Base-by-base conservation (phyloP, 2,113 vertebrate species). In the Isurus oxyrinchus region DNA sequence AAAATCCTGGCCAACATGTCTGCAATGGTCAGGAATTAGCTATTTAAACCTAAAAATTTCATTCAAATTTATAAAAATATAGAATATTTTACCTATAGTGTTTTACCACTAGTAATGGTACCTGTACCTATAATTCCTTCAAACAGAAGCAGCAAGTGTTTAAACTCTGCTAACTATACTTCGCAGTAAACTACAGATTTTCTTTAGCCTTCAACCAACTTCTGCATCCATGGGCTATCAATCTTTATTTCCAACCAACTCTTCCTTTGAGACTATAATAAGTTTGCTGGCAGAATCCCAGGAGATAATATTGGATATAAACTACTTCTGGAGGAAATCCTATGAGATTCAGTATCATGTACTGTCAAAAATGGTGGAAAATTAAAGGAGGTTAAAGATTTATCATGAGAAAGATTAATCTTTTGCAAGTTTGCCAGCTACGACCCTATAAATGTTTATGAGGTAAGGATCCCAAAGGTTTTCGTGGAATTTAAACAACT, bases 331-430 rank as follows among this genome's bases (percentile, higher is more conserved):
- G 2, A 16, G 72, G 67, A 95, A 95, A 72, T 72, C 66, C 67
- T 95, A 35, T 72, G 94, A 76, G 94, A 95, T 76, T 95, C 40
- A 2, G 40, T 49, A 72, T 55, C 94, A 72, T 35, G 49, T 53
- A 53, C 67, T 95, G 94, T 72, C 94, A 53, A 7, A 95, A 95
- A 95, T 95, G 94, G 94, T 72, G 67, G 59, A 72, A 95, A 95
- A 72, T 95, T 95, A 95, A 95, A 95, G 67, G 94, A 69, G 94
- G 94, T 72, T 72, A 94, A 95, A 95, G 94, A 95, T 53, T 72
- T 95, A 95, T 95, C 40, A 95, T 95, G 40, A 95, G 66, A 67
- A 95, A 95, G 63, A 76, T 69, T 95, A 95, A 72, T 95, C 67
- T 95, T 69, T 95, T 72, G 44, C 44, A 95, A 49, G 67, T 95